Base-by-base conservation (phyloP, 2,113 vertebrate genomes). In the Istiophorus platypterus region DNA sequence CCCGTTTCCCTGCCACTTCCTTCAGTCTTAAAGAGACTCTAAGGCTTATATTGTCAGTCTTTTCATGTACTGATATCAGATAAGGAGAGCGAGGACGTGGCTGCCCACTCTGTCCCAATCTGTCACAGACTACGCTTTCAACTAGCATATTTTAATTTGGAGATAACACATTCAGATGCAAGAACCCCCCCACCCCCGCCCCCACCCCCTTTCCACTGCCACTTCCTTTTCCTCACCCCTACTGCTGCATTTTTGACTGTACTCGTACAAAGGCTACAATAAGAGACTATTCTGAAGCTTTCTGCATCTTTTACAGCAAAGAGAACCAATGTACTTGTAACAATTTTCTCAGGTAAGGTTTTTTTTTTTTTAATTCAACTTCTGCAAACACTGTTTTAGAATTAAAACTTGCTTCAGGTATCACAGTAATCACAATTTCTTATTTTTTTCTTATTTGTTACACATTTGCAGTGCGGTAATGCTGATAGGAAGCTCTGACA, bases 11-110 rank as follows among this genome's bases (percentile, higher is more conserved):
- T 62, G 74, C 85, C 73, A 75, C 69, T 85, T 82, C 82, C 59
- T 65, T 88, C 69, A 51, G 2, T 78, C 84, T 84, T 82, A 27
- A 57, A 81, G 75, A 76, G 81, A 54, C 29, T 63, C 39, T 72
- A 68, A 89, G 79, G 80, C 78, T 85, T 72, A 47, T 77, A 64
- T 76, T 76, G 72, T 57, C 85, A 88, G 58, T 12, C 85, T 87
- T 89, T 89, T 87, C 84, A 90, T 87, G 84, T 45, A 7, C 51
- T 26, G 77, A 51, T 90, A 87, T 84, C 85, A 76, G 88, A 89
- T 61, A 62, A 8, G 59, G 51, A 69, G 47, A 78, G 61, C 22
- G 39, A 69, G 65, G 34, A 70, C 17, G 17, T 18, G 58, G 65
- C 65, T 29, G 54, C n/a, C 45, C 68, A 7, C 45, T 47, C 67